phyloP scores from a whole-genome alignment of 2,113 vertebrate genomes.

The Kryptolebias marmoratus region DNA sequence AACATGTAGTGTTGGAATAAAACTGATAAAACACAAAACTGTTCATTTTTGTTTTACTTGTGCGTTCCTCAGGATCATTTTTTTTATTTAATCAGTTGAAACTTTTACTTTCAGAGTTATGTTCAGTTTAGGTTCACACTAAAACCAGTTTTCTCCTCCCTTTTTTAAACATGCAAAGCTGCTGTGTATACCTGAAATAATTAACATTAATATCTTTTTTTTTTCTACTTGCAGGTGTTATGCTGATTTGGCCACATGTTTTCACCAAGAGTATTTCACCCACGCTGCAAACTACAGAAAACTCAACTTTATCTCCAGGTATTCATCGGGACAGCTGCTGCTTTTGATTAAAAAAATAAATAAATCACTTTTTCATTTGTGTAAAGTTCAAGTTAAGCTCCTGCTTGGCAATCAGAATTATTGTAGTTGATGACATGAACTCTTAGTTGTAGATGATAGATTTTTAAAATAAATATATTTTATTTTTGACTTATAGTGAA shows the following conservation, averaged over 20 bases:
- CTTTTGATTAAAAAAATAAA: not conserved
- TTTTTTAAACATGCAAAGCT: not conserved
- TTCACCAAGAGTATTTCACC: conserved; percentile 42
- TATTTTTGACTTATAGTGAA: too few relatives aligned
- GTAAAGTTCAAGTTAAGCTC: not conserved
- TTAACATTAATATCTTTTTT: not conserved
- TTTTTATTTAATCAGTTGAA: too few relatives aligned
- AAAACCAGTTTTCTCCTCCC: not conserved
- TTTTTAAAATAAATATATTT: too few relatives aligned
- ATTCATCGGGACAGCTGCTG: not conserved
- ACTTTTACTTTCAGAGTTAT: too few relatives aligned
- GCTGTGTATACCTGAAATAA: not conserved
- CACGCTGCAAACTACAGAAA: conserved; percentile 10
- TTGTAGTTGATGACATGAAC: not conserved
- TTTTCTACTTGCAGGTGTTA: conserved; percentile 50
- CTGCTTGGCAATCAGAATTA: not conserved
- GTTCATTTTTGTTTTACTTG: not conserved
- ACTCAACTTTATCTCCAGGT: conserved; percentile 49
- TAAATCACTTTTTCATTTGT: not conserved
- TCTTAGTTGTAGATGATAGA: not conserved
- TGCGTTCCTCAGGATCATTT: not conserved
- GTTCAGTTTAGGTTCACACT: too few relatives aligned
- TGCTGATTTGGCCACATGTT: conserved; percentile 54
- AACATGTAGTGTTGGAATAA: too few relatives aligned
- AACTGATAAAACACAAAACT: not conserved